Conservation (phyloP, 2,113 vertebrate genomes). For the Malurus elegans region DNA sequence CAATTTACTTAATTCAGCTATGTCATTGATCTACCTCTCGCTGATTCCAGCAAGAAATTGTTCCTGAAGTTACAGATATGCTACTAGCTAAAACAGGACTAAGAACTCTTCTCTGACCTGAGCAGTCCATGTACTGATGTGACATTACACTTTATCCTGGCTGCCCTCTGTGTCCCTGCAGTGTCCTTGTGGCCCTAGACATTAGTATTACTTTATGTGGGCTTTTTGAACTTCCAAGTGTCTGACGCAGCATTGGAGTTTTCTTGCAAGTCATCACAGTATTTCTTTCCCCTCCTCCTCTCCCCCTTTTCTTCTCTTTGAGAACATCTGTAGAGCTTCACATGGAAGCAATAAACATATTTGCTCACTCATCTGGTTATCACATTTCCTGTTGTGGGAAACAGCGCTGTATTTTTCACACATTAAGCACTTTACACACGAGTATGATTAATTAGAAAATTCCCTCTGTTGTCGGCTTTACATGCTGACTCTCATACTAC, state of each 20-base stretch:
- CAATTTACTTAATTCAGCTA: neutral
- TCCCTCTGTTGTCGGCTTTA: neutral
- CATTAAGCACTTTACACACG: neutral
- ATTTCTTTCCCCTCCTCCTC: neutral
- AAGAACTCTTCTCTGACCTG: neutral
- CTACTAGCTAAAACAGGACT: neutral
- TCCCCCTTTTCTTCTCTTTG: neutral
- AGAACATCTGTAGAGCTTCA: neutral
- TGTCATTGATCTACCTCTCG: neutral
- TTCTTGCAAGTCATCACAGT: neutral
- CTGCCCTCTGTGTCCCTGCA: neutral
- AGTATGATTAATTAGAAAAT: slow-evolving; percentile 23
- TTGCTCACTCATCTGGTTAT: neutral
- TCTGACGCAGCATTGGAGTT: neutral
- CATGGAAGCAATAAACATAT: neutral
- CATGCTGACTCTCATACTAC: neutral
- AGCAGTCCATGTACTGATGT: neutral
- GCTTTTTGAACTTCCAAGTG: neutral
- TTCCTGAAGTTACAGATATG: neutral
- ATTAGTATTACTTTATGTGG: neutral
- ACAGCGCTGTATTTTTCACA: neutral
- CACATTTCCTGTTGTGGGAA: neutral
- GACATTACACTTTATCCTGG: neutral
- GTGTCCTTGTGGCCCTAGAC: neutral
- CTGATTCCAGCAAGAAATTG: neutral